Base-by-base conservation (phyloP, 2,888 invertebrate species). In the Spodoptera littoralis region DNA sequence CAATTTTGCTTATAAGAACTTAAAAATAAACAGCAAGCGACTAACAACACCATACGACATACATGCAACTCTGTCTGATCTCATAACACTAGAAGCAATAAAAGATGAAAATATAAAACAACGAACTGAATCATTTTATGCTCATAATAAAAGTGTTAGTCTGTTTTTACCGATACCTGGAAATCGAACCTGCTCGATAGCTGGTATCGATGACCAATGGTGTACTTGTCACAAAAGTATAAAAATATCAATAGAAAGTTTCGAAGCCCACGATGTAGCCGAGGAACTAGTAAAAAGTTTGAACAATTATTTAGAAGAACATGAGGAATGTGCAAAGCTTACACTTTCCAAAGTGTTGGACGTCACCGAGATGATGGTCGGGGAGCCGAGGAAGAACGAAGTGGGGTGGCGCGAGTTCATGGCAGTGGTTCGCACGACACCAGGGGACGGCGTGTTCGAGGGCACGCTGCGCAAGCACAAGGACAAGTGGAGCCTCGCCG, bases 31-130 rank as follows among this genome's bases (percentile, higher is more conserved):
- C 86, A 90, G 95, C 1, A 94, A 92, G 69, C 96, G 97, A 57
- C 94, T 98, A n/a, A 97, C 97, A 0, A 97, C 94, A 42, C 98
- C 97, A 0, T 98, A 96, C 86, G 98, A 99, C 88, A 90, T 98
- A 6, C 96, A 98, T 87, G 96, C 97, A 72, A 98, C 98, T 0
- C 87, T 99, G 51, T 73, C 93, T 11, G 97, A 98, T 87, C 90
- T 98, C 6, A 84, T 96, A 8, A 88, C 96, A 67, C 76, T 95
- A 67, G 90, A 95, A 0, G 82, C 86, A 0, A 83, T 95, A 43
- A 88, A 94, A 65, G 83, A 94, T 27, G 88, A 93, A 12, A 86
- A 91, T 43, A 84, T 95, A 4, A 81, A 85, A 71, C 75, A 84
- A 48, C 89, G 95, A 49, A 88, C 80, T 4, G 86, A 86, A 70